Base-by-base conservation (phyloP, 1,140 invertebrate species). In the Penaeus vannamei region DNA sequence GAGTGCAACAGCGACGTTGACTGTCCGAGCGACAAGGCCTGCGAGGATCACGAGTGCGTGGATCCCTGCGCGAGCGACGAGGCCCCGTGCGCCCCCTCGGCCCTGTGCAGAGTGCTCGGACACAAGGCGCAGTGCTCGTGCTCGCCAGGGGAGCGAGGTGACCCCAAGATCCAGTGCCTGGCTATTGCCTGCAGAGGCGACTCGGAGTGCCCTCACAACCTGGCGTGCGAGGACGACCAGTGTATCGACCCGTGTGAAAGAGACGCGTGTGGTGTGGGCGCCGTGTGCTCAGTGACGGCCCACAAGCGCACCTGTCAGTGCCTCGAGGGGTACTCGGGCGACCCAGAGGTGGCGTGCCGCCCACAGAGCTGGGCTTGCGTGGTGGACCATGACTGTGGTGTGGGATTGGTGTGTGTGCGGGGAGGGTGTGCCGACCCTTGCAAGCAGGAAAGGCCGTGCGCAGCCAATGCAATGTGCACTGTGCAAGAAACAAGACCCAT, bases 371-470 rank as follows among this genome's bases (percentile, higher is more conserved):
- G 96, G 90, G 96, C 97, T 93, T 98, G 97, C 91, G 93, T 95
- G 66, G 93, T 94, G 42, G 95, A 98, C 92, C 93, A 95, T 2
- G 97, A 98, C 91, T 98, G 97, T 93, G 95, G 95, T 81, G 91
- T 94, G 0, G 96, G 95, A 91, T 97, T 97, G 93, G 94, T 94
- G 90, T 98, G 97, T 92, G 94, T 94, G n/a, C 95, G 96, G 88
- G 93, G 95, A 42, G 94, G 92, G 92, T 98, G 97, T 92, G 95
- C 95, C 77, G 97, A 97, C 94, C 96, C 97, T 7, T 98, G 97
- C 92, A 92, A 94, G 72, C 77, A 87, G 61, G 85, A 84, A 86
- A 91, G 26, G 29, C 77, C 46, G 88, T 92, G 86, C 92, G 96
- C 96, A 62, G 93, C 93, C 69, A 96, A 96, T 36, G 96, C 97